Conservation (phyloP, 1,140 invertebrate genomes). For the Palaemon carinicauda region DNA sequence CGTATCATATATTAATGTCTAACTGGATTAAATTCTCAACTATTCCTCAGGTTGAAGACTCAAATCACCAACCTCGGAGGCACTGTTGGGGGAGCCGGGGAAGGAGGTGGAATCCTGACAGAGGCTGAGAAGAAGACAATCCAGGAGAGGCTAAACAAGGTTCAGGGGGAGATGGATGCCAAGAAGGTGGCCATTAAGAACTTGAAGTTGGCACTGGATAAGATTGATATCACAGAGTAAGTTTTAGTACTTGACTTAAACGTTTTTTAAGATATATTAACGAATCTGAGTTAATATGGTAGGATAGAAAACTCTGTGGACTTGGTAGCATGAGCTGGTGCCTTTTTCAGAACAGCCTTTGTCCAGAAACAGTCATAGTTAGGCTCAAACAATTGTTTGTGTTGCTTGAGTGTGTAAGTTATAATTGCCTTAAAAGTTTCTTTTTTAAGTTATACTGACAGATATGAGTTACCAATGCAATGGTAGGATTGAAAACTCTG, state of each 20-base stretch:
- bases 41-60: conserved; percentile 69
- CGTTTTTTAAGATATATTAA: too few species aligned
- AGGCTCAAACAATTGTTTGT: too few species aligned
- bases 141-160: conserved; percentile 73
- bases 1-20: too few species aligned
- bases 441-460: too few species aligned
- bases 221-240: conserved; percentile 82
- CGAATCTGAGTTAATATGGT: neutral
- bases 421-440: too few species aligned
- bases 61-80: conserved; percentile 65
- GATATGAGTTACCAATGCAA: neutral
- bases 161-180: conserved; percentile 76
- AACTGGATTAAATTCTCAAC: too few species aligned
- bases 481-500: too few species aligned
- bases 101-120: conserved; percentile 63
- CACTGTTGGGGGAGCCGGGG: conserved; percentile 67
- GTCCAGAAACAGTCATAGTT: too few species aligned
- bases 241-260: conserved; percentile 61
- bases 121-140: conserved; percentile 72
- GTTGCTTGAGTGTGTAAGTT: too few species aligned
- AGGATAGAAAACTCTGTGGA: too few species aligned
- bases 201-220: conserved; percentile 76
- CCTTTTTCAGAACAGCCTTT: too few species aligned
- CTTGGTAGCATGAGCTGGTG: too few species aligned
- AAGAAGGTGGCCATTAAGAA: conserved; percentile 78